Evolutionary conservation across 64 coral and sea anemone species (phyloP).

Genomic region (Pachyseris speciosa): DNA sequence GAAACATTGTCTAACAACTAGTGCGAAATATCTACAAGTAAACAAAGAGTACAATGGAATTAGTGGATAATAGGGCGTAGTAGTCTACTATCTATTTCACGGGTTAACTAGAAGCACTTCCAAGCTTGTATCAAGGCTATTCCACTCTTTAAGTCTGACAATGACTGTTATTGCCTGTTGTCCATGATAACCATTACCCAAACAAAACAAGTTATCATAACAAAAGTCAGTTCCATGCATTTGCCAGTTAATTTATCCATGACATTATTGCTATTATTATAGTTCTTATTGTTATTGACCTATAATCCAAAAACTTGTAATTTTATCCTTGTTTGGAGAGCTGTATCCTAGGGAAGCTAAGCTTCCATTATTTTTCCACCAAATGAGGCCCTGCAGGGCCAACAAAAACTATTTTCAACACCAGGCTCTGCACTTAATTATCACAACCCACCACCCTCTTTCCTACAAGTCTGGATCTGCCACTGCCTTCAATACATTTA

Average conservation of each 20-base stretch:
- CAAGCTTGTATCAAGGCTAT: conserved; percentile 2
- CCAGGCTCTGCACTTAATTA: not conserved
- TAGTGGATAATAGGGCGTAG: too few species aligned
- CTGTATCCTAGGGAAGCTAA: not conserved
- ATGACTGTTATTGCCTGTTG: not conserved
- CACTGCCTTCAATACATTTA: not conserved
- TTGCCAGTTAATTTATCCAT: not conserved
- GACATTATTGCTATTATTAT: not conserved
- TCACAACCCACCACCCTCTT: not conserved
- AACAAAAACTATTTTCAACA: not conserved
- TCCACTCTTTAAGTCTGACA: not conserved
- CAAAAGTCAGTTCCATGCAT: not conserved
- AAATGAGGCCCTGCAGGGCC: not conserved
- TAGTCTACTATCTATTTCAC: too few species aligned
- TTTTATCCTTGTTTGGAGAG: not conserved
- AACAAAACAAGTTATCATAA: not conserved
- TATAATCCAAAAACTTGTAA: not conserved
- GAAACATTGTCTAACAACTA: too few species aligned
- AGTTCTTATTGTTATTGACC: not conserved
- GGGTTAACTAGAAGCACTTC: too few species aligned
- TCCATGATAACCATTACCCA: not conserved
- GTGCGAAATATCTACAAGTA: too few species aligned
- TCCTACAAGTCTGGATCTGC: not conserved
- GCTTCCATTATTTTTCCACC: not conserved
- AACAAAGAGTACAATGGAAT: too few species aligned